Evolutionary conservation across 2,797 vertebrate species (phyloP).

Genomic region (Periophthalmus magnuspinnatus): DNA sequence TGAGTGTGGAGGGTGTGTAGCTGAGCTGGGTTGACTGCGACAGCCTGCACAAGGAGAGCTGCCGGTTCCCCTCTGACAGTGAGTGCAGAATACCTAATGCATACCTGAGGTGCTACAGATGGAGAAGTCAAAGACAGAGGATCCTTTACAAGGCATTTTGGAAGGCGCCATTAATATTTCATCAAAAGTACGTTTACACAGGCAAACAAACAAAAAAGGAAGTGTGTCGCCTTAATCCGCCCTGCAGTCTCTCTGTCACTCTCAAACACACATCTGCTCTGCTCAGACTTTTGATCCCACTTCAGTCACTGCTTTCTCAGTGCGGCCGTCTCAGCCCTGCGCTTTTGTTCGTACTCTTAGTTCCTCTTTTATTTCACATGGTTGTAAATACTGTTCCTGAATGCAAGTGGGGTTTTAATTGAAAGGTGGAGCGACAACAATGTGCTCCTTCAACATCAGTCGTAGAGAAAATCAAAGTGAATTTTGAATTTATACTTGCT

Average conservation of each 20-base stretch:
- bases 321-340: slow-evolving; percentile 27
- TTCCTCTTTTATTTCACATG: slow-evolving; percentile 22
- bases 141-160: slow-evolving; percentile 77
- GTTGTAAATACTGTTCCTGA: neutral
- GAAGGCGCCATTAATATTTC: slow-evolving; percentile 77
- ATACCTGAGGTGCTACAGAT: slow-evolving; percentile 78
- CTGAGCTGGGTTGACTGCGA: slow-evolving; percentile 55
- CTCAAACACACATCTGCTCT: slow-evolving; percentile 51
- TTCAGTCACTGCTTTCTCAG: slow-evolving; percentile 43
- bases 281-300: slow-evolving; percentile 56
- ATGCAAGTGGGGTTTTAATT: slow-evolving; percentile 2
- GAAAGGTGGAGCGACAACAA: neutral
- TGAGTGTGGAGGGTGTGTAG: slow-evolving; percentile 45
- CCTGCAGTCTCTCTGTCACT: slow-evolving; percentile 65
- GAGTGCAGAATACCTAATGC: slow-evolving; percentile 72
- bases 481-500: neutral
- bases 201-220: slow-evolving; percentile 77
- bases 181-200: slow-evolving; percentile 77
- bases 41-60: slow-evolving; percentile 68
- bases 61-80: slow-evolving; percentile 66
- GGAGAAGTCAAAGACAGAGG: slow-evolving; percentile 76
- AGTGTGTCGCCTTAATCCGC: slow-evolving; percentile 69
- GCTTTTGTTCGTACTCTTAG: slow-evolving; percentile 32
- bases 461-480: neutral
- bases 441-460: neutral